Conservation (phyloP, 2,888 invertebrate species). For the Troglohyphantes excavatus region DNA sequence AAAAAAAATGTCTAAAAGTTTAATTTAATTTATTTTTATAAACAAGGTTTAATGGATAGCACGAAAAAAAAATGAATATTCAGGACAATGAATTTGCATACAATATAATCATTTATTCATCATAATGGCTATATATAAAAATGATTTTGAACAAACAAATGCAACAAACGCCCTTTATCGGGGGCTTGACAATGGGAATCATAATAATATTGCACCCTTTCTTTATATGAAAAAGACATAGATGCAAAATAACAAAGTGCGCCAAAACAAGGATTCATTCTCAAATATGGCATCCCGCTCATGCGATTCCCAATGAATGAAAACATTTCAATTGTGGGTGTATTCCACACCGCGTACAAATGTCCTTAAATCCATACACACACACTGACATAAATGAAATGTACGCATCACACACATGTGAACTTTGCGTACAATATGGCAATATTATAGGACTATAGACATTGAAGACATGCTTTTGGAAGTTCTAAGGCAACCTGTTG, state of each 20-base stretch:
- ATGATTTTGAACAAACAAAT: constrained; percentile 21
- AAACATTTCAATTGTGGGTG: background rate
- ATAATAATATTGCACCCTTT: constrained; percentile 46
- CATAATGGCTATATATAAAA: constrained; percentile 52
- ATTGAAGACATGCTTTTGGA: too few species aligned
- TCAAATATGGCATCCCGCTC: background rate
- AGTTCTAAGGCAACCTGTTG: too few species aligned
- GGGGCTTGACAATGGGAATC: constrained; percentile 3
- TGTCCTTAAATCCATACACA: too few species aligned
- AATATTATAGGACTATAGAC: too few species aligned
- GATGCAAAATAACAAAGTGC: background rate
- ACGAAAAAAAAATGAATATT: background rate
- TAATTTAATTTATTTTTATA: too few species aligned
- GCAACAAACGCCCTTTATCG: constrained; percentile 19
- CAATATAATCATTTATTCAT: constrained; percentile 67
- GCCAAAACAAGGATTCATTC: background rate
- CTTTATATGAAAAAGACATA: background rate
- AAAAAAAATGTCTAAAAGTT: too few species aligned
- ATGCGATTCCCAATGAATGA: too few species aligned
- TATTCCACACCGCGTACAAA: background rate
- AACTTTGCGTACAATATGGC: too few species aligned
- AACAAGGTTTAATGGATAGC: background rate
- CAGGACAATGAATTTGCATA: constrained; percentile 24
- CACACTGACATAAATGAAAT: too few species aligned
- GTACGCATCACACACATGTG: too few species aligned